These are phyloP conservation scores for Trogon surrucura DNA, from an alignment of 2,113 vertebrate genomes.

Conservation along the genomic window DNA sequence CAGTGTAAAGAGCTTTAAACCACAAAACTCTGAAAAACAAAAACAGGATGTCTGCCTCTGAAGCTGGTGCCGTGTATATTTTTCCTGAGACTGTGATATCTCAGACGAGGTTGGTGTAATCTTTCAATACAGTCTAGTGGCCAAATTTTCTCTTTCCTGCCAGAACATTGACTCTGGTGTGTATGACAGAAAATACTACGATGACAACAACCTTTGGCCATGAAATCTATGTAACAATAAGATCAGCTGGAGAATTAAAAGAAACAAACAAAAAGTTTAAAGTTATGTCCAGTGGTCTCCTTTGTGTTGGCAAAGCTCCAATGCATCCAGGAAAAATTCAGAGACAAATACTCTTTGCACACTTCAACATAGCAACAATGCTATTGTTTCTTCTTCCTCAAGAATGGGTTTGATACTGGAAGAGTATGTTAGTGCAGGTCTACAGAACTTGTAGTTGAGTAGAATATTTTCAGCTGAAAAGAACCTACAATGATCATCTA, in stretches of 20 bases:
- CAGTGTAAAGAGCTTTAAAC: background rate
- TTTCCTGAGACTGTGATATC: background rate
- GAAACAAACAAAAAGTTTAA: background rate
- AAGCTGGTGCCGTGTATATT: background rate
- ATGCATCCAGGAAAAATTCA: background rate
- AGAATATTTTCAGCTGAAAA: background rate
- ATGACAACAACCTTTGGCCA: no score
- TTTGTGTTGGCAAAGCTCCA: background rate
- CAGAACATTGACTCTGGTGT: background rate
- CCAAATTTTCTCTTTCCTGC: background rate
- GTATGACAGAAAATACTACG: background rate
- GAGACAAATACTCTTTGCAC: background rate
- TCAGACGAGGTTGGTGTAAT: background rate
- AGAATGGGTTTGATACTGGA: background rate
- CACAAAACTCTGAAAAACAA: slow-evolving; percentile 45
- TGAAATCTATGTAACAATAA: background rate
- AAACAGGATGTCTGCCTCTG: slow-evolving; percentile 29
- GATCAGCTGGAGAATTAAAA: background rate
- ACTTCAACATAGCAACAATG: background rate
- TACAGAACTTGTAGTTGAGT: background rate
- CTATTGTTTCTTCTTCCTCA: background rate
- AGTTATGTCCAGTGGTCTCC: background rate
- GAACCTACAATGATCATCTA: background rate
- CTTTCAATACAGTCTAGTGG: background rate
- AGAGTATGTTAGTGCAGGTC: background rate